Conservation (phyloP, 2,888 invertebrate species). For the Hoplodrina ambigua region DNA sequence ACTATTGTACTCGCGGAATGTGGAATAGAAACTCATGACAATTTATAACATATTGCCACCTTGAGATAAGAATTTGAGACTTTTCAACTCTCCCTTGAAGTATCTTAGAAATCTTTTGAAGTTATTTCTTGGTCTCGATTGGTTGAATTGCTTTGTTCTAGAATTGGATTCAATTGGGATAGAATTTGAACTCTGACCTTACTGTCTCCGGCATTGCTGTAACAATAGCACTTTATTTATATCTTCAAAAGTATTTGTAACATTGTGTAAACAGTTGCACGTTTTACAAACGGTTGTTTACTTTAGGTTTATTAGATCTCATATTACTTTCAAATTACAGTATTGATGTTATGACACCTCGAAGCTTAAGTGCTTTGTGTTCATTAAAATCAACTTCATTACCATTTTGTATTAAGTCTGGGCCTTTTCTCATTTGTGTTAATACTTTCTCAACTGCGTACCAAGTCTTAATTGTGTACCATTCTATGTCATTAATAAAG, state of each 20-base stretch:
- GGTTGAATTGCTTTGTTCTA: slow-evolving; percentile 22
- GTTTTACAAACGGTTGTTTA: not conserved
- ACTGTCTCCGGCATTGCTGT: slow-evolving; percentile 1
- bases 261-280: not conserved
- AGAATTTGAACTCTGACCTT: slow-evolving; percentile 42
- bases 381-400: not conserved
- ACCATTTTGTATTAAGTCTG: no score
- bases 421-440: not conserved
- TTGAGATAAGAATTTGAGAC: slow-evolving; percentile 50
- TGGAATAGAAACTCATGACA: slow-evolving; percentile 59
- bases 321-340: no score
- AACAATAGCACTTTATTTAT: slow-evolving; percentile 36
- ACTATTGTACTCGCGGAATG: slow-evolving; percentile 59
- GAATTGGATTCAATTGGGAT: slow-evolving; percentile 34
- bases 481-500: not conserved
- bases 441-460: no score
- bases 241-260: slow-evolving; percentile 20
- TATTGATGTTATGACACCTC: no score
- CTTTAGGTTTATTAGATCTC: not conserved
- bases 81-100: slow-evolving; percentile 42
- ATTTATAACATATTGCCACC: slow-evolving; percentile 51
- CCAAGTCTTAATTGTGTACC: not conserved
- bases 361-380: not conserved
- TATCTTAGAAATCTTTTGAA: slow-evolving; percentile 38
- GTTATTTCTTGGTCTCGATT: slow-evolving; percentile 26